Base-by-base conservation (phyloP, 37 sponge, comb jelly and placozoan species). In the Mnemiopsis leidyi region DNA sequence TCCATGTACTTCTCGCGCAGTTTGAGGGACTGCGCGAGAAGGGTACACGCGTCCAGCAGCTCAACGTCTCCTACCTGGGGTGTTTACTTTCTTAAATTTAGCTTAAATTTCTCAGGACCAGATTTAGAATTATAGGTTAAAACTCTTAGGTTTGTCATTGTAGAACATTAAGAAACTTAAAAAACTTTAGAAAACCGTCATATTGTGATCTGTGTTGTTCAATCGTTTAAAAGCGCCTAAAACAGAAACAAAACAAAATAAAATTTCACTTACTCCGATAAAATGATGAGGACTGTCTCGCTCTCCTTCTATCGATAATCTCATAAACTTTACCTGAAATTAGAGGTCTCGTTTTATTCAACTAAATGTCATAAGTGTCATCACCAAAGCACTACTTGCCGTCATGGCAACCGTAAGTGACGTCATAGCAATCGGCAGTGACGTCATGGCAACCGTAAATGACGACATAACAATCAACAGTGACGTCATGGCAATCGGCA, bases 241-340 rank as follows among this genome's bases (percentile, higher is more conserved):
- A n/a, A n/a, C n/a, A n/a, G n/a, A n/a, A n/a, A n/a, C n/a, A n/a
- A n/a, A n/a, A n/a, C n/a, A n/a, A n/a, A n/a, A 18, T 61, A 61
- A 61, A 18, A 61, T 61, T 9, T 9, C 26, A 71, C 82, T 29
- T 26, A 79, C 82, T 16, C 82, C 82, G 38, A 79, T 36, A 29
- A 79, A 79, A 26, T 79, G 82, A 79, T 79, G 82, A 3, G 82
- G 82, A 34, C 35, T 26, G 23, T 79, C 82, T 38, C 36, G 32
- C 36, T 79, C 82, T 9, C 82, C 82, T 23, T 31, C 38, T 7
- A 79, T 79, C 16, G 82, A 79, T 32, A 79, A 26, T 23, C 82
- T 79, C 82, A 79, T 79, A 26, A 79, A 79, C 82, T 79, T 25
- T 29, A 71, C 73, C 73, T 71, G 73, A 67, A 67, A 21, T 67